Evolutionary conservation across 2,888 invertebrate genomes (phyloP).

Genomic region (Oscheius sp.): DNA sequence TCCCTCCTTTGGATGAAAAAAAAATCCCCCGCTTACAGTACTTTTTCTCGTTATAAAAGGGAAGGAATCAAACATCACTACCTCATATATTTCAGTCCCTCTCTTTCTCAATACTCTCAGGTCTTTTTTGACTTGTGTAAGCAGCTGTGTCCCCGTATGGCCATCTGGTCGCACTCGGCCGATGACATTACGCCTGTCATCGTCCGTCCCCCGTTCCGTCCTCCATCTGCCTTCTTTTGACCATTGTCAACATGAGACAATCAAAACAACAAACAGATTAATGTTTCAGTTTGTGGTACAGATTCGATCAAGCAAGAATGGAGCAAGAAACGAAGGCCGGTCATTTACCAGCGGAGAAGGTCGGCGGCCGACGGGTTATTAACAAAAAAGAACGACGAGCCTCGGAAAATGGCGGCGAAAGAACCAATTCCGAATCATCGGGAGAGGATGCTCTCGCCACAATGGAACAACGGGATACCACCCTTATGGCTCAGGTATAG

Average conservation of each 20-base stretch:
- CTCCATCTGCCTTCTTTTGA: too few relatives aligned
- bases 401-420: constrained; percentile 44
- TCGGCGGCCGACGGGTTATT: constrained; percentile 55
- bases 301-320: constrained; percentile 11
- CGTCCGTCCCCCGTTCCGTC: background rate
- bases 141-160: background rate
- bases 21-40: too few relatives aligned
- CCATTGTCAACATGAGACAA: background rate
- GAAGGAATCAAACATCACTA: too few relatives aligned
- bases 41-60: too few relatives aligned
- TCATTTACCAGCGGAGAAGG: constrained; percentile 52
- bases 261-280: too few relatives aligned
- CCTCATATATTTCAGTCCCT: too few relatives aligned
- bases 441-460: constrained; percentile 45
- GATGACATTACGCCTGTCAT: background rate
- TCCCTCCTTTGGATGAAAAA: too few relatives aligned
- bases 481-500: constrained; percentile 46
- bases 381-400: constrained; percentile 49
- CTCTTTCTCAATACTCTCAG: too few relatives aligned
- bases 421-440: constrained; percentile 49
- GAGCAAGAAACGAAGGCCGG: constrained; percentile 50
- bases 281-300: constrained; percentile 14
- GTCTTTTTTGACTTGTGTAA: too few relatives aligned
- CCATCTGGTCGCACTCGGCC: constrained; percentile 2
- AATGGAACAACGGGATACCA: constrained; percentile 47